Evolutionary conservation across 1,140 invertebrate genomes (phyloP), one percentile per base, ranked within the genome.

Genomic region (Trichonephila clavata): DNA sequence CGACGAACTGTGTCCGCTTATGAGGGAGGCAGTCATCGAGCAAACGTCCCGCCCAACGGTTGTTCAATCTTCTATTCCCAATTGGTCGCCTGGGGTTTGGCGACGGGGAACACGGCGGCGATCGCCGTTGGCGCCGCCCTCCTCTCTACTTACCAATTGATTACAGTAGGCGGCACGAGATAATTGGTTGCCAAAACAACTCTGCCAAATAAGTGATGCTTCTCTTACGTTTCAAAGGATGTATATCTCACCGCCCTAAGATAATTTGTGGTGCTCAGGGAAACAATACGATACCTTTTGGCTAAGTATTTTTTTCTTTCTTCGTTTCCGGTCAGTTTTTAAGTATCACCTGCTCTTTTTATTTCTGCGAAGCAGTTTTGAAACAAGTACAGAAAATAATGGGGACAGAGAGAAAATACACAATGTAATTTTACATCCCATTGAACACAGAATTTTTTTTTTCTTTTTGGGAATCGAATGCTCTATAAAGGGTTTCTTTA

Each of bases 121-220:
- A 50, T 92, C 90, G 90, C 90, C 90, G 83, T 92, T 92, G 90
- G 90, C 90, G 90, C 90, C 90, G 90, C 90, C 90, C 90, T 92
- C 59, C 90, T 84, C 59, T n/a, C 27, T 84, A 65, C 61, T 92
- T 92, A 84, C 90, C 90, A 92, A 92, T 92, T 92, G 90, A 92
- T 92, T 92, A 86, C 50, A 61, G 90, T 57, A 92, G 90, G 90
- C 90, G 90, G 90, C 83, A 68, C 90, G 60, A 57, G 83, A 92
- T 92, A 92, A 92, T 92, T 92, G 83, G 90, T 77, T 92, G 90
- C 90, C 81, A 92, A n/a, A 92, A 92, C 90, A 68, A 65, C 90
- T 14, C 32, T 59, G 65, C 90, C 90, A 71, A 92, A 86, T 77
- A 92, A 63, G 90, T 92, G 65, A 92, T 86, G 90, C 14, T 86